Conservation (phyloP, 2,113 vertebrate genomes). For the Engraulis encrasicolus region DNA sequence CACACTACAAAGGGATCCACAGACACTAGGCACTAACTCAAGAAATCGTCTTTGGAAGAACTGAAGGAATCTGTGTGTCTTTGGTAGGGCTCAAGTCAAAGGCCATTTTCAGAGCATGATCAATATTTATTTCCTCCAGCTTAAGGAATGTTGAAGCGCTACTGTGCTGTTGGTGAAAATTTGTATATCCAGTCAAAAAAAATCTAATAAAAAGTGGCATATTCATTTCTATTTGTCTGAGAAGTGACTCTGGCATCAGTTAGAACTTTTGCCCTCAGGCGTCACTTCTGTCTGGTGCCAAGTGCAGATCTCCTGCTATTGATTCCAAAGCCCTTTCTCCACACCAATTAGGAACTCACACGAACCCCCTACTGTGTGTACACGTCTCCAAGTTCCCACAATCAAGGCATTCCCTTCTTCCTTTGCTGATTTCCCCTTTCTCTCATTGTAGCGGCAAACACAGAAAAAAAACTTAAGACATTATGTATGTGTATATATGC, state of each 20-base stretch:
- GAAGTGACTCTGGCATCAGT: not conserved
- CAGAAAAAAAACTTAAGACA: too few relatives aligned
- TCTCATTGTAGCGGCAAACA: not conserved
- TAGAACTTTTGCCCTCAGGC: conserved; percentile 15
- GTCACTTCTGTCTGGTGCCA: conserved; percentile 24
- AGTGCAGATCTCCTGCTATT: conserved; percentile 29
- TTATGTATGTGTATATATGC: too few relatives aligned
- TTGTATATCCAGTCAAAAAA: not conserved
- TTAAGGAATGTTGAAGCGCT: not conserved
- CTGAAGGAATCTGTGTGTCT: too few relatives aligned
- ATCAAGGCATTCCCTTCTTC: not conserved
- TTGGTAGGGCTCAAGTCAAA: not conserved
- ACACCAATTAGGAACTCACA: conserved; percentile 29
- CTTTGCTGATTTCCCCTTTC: not conserved
- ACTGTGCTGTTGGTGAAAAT: not conserved
- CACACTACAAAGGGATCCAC: not conserved
- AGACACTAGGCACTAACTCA: not conserved
- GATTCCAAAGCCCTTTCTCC: conserved; percentile 31
- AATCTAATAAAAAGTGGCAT: too few relatives aligned
- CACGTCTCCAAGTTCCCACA: not conserved
- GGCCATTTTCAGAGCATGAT: not conserved
- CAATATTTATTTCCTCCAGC: not conserved
- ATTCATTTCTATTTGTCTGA: not conserved
- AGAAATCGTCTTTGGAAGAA: too few relatives aligned
- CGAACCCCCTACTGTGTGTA: conserved; percentile 9